Conservation (phyloP, 2,113 vertebrate genomes). For the Rhynchomys soricoides region DNA sequence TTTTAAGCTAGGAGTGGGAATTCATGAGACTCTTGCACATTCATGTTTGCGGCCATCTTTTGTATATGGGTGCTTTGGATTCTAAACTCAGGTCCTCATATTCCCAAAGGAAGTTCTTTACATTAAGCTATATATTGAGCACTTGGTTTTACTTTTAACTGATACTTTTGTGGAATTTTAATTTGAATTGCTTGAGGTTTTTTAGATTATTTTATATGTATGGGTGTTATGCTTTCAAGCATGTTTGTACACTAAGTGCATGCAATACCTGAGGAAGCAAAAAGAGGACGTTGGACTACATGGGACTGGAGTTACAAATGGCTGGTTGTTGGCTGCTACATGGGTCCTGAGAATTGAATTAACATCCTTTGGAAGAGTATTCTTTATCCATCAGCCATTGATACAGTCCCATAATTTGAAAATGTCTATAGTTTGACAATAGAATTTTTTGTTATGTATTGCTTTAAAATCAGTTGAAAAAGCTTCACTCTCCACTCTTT, state of each 20-base stretch:
- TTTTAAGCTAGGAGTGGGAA: background rate
- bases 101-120: background rate
- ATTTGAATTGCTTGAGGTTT: background rate
- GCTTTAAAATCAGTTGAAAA: constrained; percentile 9
- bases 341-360: background rate
- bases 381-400: background rate
- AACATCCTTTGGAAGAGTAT: background rate
- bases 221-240: background rate
- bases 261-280: background rate
- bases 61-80: background rate
- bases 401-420: background rate
- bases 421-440: background rate
- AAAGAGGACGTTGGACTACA: background rate
- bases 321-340: background rate
- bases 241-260: background rate
- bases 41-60: background rate
- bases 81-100: background rate
- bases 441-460: background rate
- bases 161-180: background rate
- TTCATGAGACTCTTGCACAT: background rate
- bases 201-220: background rate
- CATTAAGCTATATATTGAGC: background rate
- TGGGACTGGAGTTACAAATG: background rate
- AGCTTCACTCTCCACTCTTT: background rate
- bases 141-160: constrained; percentile 1